These are phyloP conservation scores for Camponotus fellah DNA, from an alignment of 2,888 invertebrate genomes.

Conservation along the genomic window DNA sequence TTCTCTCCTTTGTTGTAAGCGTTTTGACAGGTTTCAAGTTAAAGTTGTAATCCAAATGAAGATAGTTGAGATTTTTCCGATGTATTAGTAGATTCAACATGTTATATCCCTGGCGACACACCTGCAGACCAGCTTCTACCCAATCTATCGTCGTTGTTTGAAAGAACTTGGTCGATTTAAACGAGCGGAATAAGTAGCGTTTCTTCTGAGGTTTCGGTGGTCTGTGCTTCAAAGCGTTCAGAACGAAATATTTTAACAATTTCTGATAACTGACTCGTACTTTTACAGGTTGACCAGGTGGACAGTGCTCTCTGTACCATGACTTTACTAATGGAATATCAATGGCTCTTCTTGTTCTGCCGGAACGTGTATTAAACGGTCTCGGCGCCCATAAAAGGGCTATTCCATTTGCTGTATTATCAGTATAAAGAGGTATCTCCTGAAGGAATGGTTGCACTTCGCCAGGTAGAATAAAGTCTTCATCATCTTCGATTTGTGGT, in stretches of 20 bases:
- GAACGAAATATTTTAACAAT: conserved; percentile 98
- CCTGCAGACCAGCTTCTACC: conserved; percentile 99
- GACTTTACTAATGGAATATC: conserved; percentile 99
- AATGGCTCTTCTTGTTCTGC: conserved; percentile 96
- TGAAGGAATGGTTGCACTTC: conserved; percentile 97
- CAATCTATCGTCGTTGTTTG: conserved; percentile 99
- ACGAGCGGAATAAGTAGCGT: conserved; percentile 98
- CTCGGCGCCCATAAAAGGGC: conserved; percentile 98
- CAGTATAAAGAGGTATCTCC: conserved; percentile 98
- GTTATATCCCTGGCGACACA: conserved; percentile 99
- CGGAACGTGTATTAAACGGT: conserved; percentile 98
- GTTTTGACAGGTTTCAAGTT: conserved; percentile 99
- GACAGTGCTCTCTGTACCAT: conserved; percentile 98
- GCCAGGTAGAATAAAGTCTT: conserved; percentile 97
- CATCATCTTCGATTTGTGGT: conserved; percentile 96
- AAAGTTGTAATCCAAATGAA: conserved; percentile 99
- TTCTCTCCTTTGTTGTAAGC: conserved; percentile 99
- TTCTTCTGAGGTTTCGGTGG: conserved; percentile 99
- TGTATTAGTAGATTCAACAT: conserved; percentile 99
- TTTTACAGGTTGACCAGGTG: conserved; percentile 99
- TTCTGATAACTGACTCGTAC: conserved; percentile 99
- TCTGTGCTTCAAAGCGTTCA: conserved; percentile 98
- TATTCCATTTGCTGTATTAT: conserved; percentile 99
- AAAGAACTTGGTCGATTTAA: conserved; percentile 99
- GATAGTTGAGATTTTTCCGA: conserved; percentile 99